phyloP scores from a whole-genome alignment of 1,140 invertebrate species.

The Drosophila gunungcola region DNA sequence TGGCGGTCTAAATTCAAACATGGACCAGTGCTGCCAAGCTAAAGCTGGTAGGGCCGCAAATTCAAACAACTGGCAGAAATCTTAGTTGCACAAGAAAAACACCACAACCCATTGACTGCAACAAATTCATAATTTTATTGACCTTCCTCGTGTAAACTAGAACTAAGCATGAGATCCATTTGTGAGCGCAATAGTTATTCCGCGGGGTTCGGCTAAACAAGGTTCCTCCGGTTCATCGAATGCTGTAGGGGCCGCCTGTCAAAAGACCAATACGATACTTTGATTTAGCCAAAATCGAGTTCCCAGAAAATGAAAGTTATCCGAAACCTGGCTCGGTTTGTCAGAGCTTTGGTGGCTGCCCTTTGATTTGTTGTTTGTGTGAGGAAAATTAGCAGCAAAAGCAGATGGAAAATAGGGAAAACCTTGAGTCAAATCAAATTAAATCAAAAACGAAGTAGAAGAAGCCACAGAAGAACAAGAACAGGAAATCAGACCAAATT shows the following conservation, averaged over 20 bases:
- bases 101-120: constrained; percentile 17
- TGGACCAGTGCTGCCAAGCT: background rate
- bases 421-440: constrained; percentile 9
- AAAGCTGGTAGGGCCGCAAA: background rate
- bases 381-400: constrained; percentile 9
- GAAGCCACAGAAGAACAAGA: constrained; percentile 38
- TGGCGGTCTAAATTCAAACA: background rate
- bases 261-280: constrained; percentile 38
- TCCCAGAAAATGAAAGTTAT: constrained; percentile 6
- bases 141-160: constrained; percentile 37
- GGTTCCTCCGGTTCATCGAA: constrained; percentile 49
- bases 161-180: constrained; percentile 75
- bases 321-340: constrained; percentile 42
- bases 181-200: constrained; percentile 20
- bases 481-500: constrained; percentile 37
- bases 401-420: background rate
- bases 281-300: constrained; percentile 35
- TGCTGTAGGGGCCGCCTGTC: constrained; percentile 51
- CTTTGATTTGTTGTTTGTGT: constrained; percentile 12
- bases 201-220: constrained; percentile 16
- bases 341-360: constrained; percentile 42
- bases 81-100: constrained; percentile 3
- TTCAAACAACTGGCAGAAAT: background rate
- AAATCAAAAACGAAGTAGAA: constrained; percentile 39
- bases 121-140: constrained; percentile 66